Conservation (phyloP, 2,888 invertebrate genomes). For the Bimastos eiseni region DNA sequence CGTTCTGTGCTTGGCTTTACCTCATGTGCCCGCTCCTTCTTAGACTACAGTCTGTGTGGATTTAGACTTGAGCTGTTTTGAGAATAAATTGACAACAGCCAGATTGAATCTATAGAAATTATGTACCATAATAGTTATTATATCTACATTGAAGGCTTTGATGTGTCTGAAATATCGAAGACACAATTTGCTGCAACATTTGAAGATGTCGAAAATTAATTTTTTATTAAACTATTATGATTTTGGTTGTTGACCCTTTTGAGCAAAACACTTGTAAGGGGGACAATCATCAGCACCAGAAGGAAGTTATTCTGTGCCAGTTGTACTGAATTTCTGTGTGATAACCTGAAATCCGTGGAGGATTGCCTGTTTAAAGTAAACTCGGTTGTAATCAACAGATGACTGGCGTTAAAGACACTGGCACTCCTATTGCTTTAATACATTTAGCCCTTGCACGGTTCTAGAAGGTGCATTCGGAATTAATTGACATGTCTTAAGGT, state of each 20-base stretch:
- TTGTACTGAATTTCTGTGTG: too few species aligned
- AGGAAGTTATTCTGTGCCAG: background rate
- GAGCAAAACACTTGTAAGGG: background rate
- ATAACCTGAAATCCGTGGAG: background rate
- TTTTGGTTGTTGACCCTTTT: background rate
- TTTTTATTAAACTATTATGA: background rate
- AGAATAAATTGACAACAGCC: background rate
- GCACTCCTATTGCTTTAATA: background rate
- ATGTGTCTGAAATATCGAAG: background rate
- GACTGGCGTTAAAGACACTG: background rate
- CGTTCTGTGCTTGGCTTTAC: background rate
- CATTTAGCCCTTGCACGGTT: background rate
- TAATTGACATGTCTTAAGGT: background rate
- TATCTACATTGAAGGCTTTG: background rate
- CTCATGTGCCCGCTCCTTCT: background rate
- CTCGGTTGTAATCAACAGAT: background rate
- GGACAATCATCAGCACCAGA: background rate
- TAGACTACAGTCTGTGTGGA: background rate
- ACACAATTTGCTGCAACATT: background rate
- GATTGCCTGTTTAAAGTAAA: background rate
- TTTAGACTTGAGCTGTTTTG: background rate
- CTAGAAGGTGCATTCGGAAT: background rate
- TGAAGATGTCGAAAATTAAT: background rate
- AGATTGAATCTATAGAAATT: background rate
- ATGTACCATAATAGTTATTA: background rate